phyloP scores from a whole-genome alignment of 2,113 vertebrate species.

The Nematolebias whitei region DNA sequence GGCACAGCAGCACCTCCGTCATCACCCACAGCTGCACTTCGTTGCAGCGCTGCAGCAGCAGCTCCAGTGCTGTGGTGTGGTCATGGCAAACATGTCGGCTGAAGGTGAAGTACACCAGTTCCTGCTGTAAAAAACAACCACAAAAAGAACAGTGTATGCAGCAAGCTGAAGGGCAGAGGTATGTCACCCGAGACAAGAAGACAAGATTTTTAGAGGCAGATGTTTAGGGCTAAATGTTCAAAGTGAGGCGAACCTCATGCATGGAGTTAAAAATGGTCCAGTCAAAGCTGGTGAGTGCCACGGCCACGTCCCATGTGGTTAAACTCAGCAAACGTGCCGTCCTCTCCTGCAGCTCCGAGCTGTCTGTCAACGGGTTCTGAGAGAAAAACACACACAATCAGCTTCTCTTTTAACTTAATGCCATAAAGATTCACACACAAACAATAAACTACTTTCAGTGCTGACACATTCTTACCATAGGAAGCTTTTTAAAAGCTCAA shows the following conservation, averaged over 20 bases:
- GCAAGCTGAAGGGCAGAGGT: neutral
- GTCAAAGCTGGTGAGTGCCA: conserved; percentile 93
- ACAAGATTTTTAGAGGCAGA: neutral
- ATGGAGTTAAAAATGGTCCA: conserved; percentile 93
- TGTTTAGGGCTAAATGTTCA: neutral
- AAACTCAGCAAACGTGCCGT: conserved; percentile 89
- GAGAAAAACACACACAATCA: neutral
- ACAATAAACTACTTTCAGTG: neutral
- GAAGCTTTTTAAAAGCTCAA: neutral
- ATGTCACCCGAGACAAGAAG: no score
- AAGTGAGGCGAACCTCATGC: conserved; percentile 86
- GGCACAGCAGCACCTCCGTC: conserved; percentile 92
- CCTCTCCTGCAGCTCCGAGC: conserved; percentile 87
- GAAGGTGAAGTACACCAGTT: conserved; percentile 95
- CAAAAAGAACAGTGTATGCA: neutral
- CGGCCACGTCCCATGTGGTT: conserved; percentile 95
- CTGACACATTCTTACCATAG: neutral
- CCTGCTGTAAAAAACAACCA: conserved; percentile 84
- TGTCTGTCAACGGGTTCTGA: conserved; percentile 89
- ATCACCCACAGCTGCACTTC: conserved; percentile 97
- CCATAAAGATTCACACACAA: no score
- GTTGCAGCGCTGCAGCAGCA: conserved; percentile 93
- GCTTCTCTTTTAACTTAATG: neutral
- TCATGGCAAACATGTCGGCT: conserved; percentile 84
- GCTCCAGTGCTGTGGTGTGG: conserved; percentile 87